A percentile compares a stretch with the other conserved stretches of the same genome.
Conservation (phyloP, 2,113 vertebrate genomes). For the Chloroceryle aenea region DNA sequence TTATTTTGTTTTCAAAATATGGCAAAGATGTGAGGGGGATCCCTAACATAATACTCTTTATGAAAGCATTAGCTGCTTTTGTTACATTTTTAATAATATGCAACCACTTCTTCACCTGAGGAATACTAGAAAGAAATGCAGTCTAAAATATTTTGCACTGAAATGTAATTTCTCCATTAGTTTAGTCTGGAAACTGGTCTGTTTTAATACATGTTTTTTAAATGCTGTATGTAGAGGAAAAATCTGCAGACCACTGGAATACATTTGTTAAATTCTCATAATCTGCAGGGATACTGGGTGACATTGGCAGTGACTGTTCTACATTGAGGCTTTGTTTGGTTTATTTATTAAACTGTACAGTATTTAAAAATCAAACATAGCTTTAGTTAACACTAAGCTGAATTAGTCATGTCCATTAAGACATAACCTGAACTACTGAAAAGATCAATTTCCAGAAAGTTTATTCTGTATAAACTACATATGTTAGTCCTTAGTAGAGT, state of each 20-base stretch:
- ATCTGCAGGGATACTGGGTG: constrained; percentile 88
- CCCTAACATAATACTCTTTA: constrained; percentile 88
- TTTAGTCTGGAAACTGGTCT: constrained; percentile 94
- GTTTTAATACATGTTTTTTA: constrained; percentile 87
- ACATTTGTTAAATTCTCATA: constrained; percentile 83
- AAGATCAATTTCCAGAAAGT: constrained; percentile 94
- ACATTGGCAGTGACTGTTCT: constrained; percentile 93
- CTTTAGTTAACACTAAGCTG: constrained; percentile 94
- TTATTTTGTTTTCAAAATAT: constrained; percentile 90
- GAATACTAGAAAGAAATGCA: constrained; percentile 90
- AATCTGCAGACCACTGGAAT: constrained; percentile 85
- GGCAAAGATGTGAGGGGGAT: constrained; percentile 82
- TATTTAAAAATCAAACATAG: constrained; percentile 97
- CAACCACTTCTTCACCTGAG: constrained; percentile 98
- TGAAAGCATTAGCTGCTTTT: constrained; percentile 98
- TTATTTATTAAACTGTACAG: constrained; percentile 99
- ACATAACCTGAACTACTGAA: constrained; percentile 96
- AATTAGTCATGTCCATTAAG: constrained; percentile 88
- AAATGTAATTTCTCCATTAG: constrained; percentile 93
- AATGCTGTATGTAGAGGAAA: constrained; percentile 85
- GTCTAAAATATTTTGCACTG: constrained; percentile 98
- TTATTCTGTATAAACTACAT: constrained; percentile 88
- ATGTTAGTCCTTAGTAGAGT: constrained; percentile 87
- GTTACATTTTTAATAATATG: constrained; percentile 98
- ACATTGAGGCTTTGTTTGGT: constrained; percentile 93